phyloP scores from a whole-genome alignment of 2,113 vertebrate genomes.

The Melanocharis versteri region DNA sequence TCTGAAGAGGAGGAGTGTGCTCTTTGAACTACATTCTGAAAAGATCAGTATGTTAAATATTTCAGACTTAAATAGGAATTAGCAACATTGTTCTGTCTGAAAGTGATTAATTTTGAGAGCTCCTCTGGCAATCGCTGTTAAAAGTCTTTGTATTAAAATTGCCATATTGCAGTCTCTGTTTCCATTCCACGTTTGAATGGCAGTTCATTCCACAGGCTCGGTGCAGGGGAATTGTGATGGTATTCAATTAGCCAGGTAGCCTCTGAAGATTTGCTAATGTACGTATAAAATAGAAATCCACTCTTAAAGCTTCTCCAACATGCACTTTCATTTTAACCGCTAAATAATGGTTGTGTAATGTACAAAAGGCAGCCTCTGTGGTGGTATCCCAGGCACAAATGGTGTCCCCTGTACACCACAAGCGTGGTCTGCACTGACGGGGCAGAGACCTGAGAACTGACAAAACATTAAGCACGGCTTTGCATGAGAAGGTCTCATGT shows the following conservation, averaged over 20 bases:
- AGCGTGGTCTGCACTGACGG: background rate
- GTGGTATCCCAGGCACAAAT: background rate
- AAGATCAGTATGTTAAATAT: slow-evolving; percentile 53
- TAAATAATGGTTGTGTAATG: slow-evolving; percentile 19
- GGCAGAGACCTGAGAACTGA: background rate
- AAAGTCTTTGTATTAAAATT: slow-evolving; percentile 50
- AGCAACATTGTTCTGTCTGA: slow-evolving; percentile 13
- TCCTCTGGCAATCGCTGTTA: slow-evolving; percentile 4
- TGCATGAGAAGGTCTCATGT: background rate
- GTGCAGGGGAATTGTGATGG: slow-evolving; percentile 1
- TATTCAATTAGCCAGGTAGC: slow-evolving; percentile 59
- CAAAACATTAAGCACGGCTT: background rate
- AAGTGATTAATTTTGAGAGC: slow-evolving; percentile 45
- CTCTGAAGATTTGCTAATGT: slow-evolving; percentile 50
- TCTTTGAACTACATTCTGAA: slow-evolving; percentile 30
- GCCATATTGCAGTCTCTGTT: slow-evolving; percentile 26
- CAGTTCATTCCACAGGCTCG: background rate
- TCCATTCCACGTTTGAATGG: slow-evolving; percentile 23
- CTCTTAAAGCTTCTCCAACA: slow-evolving; percentile 9
- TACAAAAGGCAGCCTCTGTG: background rate
- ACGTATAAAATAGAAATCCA: background rate
- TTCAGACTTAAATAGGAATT: slow-evolving; percentile 59
- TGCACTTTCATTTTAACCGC: background rate
- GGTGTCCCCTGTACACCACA: background rate
- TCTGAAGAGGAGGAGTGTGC: background rate